A percentile compares a stretch with the other conserved stretches of the same genome.
These are phyloP conservation scores for Agrochola lota DNA, from an alignment of 2,888 invertebrate genomes.

Conservation along the genomic window DNA sequence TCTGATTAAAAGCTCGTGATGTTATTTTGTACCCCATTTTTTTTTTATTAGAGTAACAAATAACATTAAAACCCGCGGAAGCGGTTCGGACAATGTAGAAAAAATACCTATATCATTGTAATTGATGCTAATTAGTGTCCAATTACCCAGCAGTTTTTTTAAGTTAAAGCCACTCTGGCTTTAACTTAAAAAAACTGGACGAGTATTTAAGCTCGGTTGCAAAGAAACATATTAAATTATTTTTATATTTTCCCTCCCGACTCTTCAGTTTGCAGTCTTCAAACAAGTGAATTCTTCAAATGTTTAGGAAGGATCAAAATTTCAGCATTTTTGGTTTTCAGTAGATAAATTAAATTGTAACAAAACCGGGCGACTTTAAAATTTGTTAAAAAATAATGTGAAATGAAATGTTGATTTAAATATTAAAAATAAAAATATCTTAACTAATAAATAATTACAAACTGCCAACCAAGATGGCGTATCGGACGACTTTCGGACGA, in stretches of 20 bases:
- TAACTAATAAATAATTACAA: constrained; percentile 11
- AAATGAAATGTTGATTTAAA: constrained; percentile 2
- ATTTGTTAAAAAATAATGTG: not conserved
- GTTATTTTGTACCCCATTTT: too few relatives aligned
- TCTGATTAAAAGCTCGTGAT: too few relatives aligned
- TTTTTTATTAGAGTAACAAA: too few relatives aligned
- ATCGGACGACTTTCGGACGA: not conserved
- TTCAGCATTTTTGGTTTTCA: not conserved
- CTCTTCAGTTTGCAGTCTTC: too few relatives aligned
- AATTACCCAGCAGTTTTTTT: not conserved
- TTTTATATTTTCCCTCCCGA: not conserved
- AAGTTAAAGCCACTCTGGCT: too few relatives aligned
- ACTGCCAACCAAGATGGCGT: not conserved
- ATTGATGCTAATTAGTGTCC: not conserved
- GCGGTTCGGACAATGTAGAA: not conserved
- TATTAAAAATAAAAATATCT: constrained; percentile 15
- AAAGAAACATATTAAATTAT: not conserved
- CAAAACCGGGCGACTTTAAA: not conserved
- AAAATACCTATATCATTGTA: not conserved
- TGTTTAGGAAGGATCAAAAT: too few relatives aligned
- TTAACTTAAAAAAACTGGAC: not conserved
- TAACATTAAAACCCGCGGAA: not conserved
- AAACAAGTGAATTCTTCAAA: not conserved
- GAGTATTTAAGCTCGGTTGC: not conserved
- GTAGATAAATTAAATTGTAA: not conserved